These are phyloP conservation scores for Drosophila neoperkinsi DNA, from an alignment of 2,888 invertebrate genomes.

Conservation along the genomic window DNA sequence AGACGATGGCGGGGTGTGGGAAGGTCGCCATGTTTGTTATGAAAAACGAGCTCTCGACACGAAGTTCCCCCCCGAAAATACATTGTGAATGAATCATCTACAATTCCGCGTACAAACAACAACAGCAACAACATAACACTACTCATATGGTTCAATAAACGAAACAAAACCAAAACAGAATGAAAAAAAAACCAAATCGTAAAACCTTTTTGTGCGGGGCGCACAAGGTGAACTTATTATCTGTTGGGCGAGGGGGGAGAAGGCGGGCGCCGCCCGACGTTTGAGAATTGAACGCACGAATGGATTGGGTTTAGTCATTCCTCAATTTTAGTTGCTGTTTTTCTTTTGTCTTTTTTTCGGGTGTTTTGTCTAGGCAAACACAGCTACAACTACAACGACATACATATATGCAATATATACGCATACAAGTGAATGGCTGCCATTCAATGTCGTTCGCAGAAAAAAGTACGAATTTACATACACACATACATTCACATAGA, in stretches of 20 bases:
- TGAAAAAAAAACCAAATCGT: conserved; percentile 36
- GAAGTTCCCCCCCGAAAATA: conserved; percentile 45
- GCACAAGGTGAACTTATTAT: conserved; percentile 76
- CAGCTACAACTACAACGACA: conserved; percentile 10
- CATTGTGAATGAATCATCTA: conserved; percentile 63
- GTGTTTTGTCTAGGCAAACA: conserved; percentile 30
- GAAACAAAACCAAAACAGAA: conserved; percentile 66
- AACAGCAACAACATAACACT: conserved; percentile 38
- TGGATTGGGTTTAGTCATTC: conserved; percentile 54
- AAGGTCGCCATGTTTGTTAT: conserved; percentile 51
- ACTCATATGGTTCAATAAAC: conserved; percentile 73
- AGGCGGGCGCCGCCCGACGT: conserved; percentile 1
- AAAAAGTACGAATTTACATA: conserved; percentile 25
- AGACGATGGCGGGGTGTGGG: conserved; percentile 9
- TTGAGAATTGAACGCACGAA: conserved; percentile 41
- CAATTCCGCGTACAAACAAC: conserved; percentile 68
- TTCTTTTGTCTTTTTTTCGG: conserved; percentile 13
- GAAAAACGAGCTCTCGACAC: conserved; percentile 69
- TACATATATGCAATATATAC: neutral
- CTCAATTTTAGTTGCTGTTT: conserved; percentile 15
- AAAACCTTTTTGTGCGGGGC: conserved; percentile 63
- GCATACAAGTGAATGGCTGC: conserved; percentile 23
- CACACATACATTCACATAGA: neutral
- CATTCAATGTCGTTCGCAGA: conserved; percentile 45
- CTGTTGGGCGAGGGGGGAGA: neutral